Evolutionary conservation across 2,888 invertebrate genomes (phyloP), one percentile per base, ranked within the genome.

Genomic region (Archips xylosteana): DNA sequence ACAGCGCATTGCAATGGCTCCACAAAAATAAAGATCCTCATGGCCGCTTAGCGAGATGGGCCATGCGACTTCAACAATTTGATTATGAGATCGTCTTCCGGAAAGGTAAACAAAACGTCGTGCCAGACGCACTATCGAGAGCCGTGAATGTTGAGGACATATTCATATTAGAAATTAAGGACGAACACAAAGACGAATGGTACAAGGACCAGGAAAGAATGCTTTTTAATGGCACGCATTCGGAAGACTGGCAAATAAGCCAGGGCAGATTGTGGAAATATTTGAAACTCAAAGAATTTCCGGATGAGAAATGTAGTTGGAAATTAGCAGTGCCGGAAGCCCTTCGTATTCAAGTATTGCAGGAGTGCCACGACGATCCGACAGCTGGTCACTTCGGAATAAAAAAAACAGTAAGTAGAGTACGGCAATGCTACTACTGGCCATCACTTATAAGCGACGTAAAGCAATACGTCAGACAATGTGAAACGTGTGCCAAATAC

Each of bases 11-110:
- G 15, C 68, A 73, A 60, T 77, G 77, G 75, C 34, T 75, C 8
- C 47, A 75, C 51, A 75, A 74, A 57, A 75, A 45, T n/a, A 77
- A 75, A 62, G 77, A 75, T 42, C 77, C 77, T 0, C 75, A 75
- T 47, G 75, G 75, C 10, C 45, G 77, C n/a, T 23, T 77, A 54
- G 75, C 75, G 39, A 57, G 77, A 10, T 77, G 75, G 75, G 71
- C 71, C 10, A 71, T 75, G 70, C 65, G 70, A 15, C 42, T 76
- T 2, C 74, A 76, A 23, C 74, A 75, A 54, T 77, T 74, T 66
- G 36, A n/a, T 13, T 64, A 34, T 36, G 64, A 64, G 5, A 49
- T 64, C 6, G 34, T 64, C 0, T 49, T 49, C 15, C 32, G 64
- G 9, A 47, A 47, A 2, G 64, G 64, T 10, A 64, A 49, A 34